These are phyloP conservation scores for Margaritifera margaritifera DNA, from an alignment of 2,888 invertebrate species.

Conservation along the genomic window DNA sequence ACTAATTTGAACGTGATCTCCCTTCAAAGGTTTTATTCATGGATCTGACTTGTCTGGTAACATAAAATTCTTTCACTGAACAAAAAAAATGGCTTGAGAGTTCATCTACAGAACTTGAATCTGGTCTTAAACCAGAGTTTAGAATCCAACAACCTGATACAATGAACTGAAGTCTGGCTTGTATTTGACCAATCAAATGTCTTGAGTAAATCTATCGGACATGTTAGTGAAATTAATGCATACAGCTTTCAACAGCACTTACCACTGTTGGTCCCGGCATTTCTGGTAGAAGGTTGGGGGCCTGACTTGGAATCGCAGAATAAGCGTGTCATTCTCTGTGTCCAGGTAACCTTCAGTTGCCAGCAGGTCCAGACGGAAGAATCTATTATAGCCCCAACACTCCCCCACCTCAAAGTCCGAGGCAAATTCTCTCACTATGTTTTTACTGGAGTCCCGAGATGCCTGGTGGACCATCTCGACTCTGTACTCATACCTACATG, in stretches of 20 bases:
- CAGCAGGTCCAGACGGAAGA: conserved; percentile 90
- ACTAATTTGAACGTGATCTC: no score
- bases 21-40: no score
- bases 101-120: no score
- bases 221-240: neutral
- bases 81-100: no score
- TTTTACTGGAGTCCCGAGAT: conserved; percentile 81
- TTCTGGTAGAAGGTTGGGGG: conserved; percentile 95
- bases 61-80: no score
- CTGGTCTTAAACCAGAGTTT: no score
- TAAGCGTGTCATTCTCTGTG: conserved; percentile 86
- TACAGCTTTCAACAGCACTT: conserved; percentile 16
- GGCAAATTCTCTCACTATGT: conserved; percentile 94
- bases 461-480: conserved; percentile 96
- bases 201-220: neutral
- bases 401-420: conserved; percentile 97
- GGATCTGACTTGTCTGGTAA: no score
- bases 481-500: conserved; percentile 87
- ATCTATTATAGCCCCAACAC: conserved; percentile 96
- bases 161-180: no score
- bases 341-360: conserved; percentile 93
- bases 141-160: no score
- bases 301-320: conserved; percentile 90
- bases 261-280: conserved; percentile 88
- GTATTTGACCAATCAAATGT: no score